phyloP scores from a whole-genome alignment of 2,797 vertebrate species.

The Miichthys miiuy region DNA sequence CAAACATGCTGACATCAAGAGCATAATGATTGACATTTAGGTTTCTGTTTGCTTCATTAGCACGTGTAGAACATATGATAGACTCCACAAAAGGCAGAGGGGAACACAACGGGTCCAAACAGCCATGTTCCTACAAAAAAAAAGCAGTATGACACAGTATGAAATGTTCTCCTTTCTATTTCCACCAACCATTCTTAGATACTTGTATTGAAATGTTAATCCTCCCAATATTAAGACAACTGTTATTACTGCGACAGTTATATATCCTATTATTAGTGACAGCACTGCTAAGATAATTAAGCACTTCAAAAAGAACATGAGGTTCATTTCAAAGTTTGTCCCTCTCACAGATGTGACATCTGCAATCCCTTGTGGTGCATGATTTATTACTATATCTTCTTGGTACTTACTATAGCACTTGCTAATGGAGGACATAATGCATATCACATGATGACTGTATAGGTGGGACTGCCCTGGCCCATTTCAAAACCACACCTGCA shows the following conservation, averaged over 20 bases:
- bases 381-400: constrained; percentile 15
- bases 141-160: not conserved
- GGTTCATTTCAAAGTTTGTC: constrained; percentile 27
- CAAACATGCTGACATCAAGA: constrained; percentile 59
- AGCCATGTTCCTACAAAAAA: not conserved
- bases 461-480: not conserved
- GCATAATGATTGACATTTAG: constrained; percentile 58
- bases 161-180: not conserved
- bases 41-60: constrained; percentile 46
- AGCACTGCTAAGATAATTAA: constrained; percentile 16
- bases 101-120: constrained; percentile 8
- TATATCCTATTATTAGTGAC: not conserved
- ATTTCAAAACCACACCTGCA: constrained; percentile 28
- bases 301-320: constrained; percentile 13
- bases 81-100: constrained; percentile 12
- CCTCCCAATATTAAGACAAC: not conserved
- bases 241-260: not conserved
- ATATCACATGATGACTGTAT: constrained; percentile 12
- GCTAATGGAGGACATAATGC: constrained; percentile 1
- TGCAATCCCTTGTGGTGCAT: constrained; percentile 5
- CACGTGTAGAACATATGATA: constrained; percentile 27
- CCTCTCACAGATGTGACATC: constrained; percentile 1
- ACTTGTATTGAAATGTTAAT: not conserved
- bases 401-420: not conserved
- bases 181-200: not conserved